A percentile compares a stretch with the other conserved stretches of the same genome.
These are phyloP conservation scores for Benthosema pterotum DNA, from an alignment of 2,797 vertebrate species.

Conservation along the genomic window DNA sequence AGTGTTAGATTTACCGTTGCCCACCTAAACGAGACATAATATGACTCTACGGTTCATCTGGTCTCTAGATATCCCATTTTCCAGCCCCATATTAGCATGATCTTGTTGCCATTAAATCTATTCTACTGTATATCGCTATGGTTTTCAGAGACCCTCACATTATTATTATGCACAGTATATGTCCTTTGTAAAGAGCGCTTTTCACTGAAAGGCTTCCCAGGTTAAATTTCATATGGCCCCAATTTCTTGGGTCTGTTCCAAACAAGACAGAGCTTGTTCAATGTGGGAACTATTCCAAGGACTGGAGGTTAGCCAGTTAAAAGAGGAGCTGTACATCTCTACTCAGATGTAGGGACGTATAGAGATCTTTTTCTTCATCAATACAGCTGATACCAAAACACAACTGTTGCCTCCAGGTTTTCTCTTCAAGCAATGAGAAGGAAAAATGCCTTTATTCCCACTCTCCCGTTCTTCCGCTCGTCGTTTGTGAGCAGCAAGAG, in stretches of 20 bases:
- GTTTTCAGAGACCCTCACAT: not conserved
- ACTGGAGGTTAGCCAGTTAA: slow-evolving; percentile 38
- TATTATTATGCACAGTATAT: slow-evolving; percentile 23
- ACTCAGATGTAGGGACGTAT: slow-evolving; percentile 3
- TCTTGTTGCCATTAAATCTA: slow-evolving; percentile 11
- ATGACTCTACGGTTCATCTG: slow-evolving; percentile 41
- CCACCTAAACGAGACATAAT: slow-evolving; percentile 42
- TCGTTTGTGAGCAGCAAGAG: not conserved
- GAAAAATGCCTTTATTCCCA: slow-evolving; percentile 18
- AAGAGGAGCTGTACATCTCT: slow-evolving; percentile 13
- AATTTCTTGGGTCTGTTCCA: slow-evolving; percentile 40
- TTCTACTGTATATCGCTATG: slow-evolving; percentile 18
- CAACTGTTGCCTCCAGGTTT: slow-evolving; percentile 11
- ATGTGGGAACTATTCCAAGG: slow-evolving; percentile 28
- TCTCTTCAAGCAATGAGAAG: slow-evolving; percentile 4
- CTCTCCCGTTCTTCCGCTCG: slow-evolving; percentile 15
- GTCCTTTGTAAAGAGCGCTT: slow-evolving; percentile 10
- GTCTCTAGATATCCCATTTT: slow-evolving; percentile 33
- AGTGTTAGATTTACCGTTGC: slow-evolving; percentile 60
- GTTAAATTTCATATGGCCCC: slow-evolving; percentile 32
- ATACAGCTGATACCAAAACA: slow-evolving; percentile 17
- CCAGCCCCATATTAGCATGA: not conserved
- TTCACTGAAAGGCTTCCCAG: not conserved
- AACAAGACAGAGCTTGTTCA: slow-evolving; percentile 20
- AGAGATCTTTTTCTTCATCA: not conserved